These are phyloP conservation scores for Seira musarum DNA, from an alignment of 2,888 invertebrate species.

Conservation along the genomic window DNA sequence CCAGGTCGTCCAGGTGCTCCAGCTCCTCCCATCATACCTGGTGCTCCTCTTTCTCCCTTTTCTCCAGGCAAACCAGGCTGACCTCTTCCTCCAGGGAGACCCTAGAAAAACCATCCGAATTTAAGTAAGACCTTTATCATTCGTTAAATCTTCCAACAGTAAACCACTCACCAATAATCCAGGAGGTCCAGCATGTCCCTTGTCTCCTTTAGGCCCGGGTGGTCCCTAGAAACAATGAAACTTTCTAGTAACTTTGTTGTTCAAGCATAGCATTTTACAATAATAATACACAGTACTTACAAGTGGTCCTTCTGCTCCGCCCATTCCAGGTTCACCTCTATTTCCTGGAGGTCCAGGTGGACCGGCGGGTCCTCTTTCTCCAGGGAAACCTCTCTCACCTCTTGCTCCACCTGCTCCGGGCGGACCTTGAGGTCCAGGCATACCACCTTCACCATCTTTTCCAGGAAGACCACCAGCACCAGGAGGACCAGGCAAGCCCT, in stretches of 20 bases:
- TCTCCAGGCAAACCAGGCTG: constrained; percentile 79
- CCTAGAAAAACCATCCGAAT: constrained; percentile 71
- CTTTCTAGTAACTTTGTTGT: not conserved
- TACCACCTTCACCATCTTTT: too few relatives aligned
- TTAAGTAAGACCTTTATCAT: too few relatives aligned
- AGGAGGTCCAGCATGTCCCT: constrained; percentile 81
- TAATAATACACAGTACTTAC: constrained; percentile 67
- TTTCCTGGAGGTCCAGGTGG: constrained; percentile 79
- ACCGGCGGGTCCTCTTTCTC: constrained; percentile 81
- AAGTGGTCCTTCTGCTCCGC: constrained; percentile 78
- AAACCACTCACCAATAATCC: constrained; percentile 76
- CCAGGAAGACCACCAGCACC: too few relatives aligned
- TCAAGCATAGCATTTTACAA: too few relatives aligned
- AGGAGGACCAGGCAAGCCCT: constrained; percentile 83
- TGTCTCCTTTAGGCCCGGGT: constrained; percentile 79
- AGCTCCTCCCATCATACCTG: constrained; percentile 82
- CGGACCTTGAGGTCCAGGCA: constrained; percentile 79
- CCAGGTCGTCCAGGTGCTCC: constrained; percentile 83
- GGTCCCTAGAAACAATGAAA: constrained; percentile 75
- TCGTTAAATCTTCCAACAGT: too few relatives aligned
- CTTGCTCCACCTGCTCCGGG: constrained; percentile 77
- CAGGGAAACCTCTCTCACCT: constrained; percentile 80
- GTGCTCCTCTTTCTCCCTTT: constrained; percentile 80
- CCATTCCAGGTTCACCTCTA: constrained; percentile 79
- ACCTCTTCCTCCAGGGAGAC: constrained; percentile 81